Percentiles rank a stretch among this genome's conserved stretches.
Conservation (phyloP, 2,888 invertebrate species). For the Heliconius ethilla region DNA sequence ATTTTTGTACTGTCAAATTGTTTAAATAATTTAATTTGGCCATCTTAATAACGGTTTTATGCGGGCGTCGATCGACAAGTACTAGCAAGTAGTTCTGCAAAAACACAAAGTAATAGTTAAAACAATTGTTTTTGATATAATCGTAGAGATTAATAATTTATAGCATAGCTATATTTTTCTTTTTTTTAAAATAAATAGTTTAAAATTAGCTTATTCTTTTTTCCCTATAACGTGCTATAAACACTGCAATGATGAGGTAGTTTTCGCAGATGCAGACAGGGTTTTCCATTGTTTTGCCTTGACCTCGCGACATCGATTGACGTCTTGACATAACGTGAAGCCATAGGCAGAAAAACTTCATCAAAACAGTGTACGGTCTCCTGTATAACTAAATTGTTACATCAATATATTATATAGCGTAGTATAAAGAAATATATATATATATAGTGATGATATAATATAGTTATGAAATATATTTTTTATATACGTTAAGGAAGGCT, state of each 20-base stretch:
- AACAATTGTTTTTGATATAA: neutral
- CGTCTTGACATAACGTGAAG: conserved; percentile 27
- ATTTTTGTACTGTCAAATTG: conserved; percentile 19
- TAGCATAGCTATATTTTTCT: too few relatives aligned
- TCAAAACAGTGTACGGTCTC: conserved; percentile 20
- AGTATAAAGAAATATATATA: too few relatives aligned
- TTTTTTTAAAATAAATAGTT: too few relatives aligned
- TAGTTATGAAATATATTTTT: too few relatives aligned
- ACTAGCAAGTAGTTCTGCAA: conserved; percentile 8
- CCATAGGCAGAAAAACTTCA: conserved; percentile 23
- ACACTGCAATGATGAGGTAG: neutral
- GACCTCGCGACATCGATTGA: conserved; percentile 21
- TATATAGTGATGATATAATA: too few relatives aligned
- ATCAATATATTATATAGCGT: neutral
- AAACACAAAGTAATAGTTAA: neutral
- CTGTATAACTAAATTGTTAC: neutral
- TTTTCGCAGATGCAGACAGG: neutral
- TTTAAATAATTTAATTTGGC: conserved; percentile 32
- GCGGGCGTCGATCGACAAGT: conserved; percentile 40
- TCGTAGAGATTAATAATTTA: neutral
- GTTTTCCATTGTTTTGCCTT: conserved; percentile 9
- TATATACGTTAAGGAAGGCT: too few relatives aligned
- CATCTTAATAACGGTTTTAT: conserved; percentile 42
- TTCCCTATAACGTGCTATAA: neutral
- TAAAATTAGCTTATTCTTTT: too few relatives aligned